Percentiles rank a stretch among this genome's conserved stretches.
Evolutionary conservation across 2,888 invertebrate species (phyloP).

Genomic region (Frankliniella fusca): DNA sequence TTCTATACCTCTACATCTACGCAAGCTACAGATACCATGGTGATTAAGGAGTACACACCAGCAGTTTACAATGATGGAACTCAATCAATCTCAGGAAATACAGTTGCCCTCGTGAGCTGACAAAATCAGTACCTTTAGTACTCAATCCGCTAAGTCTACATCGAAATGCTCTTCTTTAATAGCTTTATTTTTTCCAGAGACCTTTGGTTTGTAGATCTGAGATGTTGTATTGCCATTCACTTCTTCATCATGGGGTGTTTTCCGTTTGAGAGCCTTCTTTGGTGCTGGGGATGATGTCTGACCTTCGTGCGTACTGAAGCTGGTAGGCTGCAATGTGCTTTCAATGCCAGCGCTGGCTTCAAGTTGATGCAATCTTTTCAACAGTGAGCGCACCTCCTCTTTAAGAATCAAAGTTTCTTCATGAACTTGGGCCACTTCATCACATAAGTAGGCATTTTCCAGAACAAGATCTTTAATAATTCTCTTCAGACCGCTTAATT

Average conservation of each 20-base stretch:
- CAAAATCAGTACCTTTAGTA: background rate
- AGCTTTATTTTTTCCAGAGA: background rate
- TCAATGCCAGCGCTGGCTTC: background rate
- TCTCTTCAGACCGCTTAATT: background rate
- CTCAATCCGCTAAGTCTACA: background rate
- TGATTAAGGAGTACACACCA: constrained; percentile 5
- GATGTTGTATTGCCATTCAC: background rate
- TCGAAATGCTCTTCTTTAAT: constrained; percentile 9
- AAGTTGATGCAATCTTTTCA: background rate
- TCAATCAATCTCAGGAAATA: background rate
- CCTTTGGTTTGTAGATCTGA: background rate
- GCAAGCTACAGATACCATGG: background rate
- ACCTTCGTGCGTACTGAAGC: background rate
- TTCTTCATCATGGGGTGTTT: background rate
- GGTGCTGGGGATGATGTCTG: background rate
- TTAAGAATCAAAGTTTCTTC: constrained; percentile 7
- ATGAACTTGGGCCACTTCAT: constrained; percentile 15
- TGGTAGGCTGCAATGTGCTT: background rate
- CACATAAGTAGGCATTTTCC: constrained; percentile 1
- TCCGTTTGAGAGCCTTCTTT: background rate
- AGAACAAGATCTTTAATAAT: background rate
- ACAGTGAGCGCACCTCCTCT: background rate
- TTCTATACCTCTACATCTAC: no score
- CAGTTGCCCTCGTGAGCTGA: background rate
- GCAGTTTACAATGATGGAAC: background rate